Evolutionary conservation across 2,113 vertebrate genomes (phyloP).

Genomic region (Oryzias curvinotus): DNA sequence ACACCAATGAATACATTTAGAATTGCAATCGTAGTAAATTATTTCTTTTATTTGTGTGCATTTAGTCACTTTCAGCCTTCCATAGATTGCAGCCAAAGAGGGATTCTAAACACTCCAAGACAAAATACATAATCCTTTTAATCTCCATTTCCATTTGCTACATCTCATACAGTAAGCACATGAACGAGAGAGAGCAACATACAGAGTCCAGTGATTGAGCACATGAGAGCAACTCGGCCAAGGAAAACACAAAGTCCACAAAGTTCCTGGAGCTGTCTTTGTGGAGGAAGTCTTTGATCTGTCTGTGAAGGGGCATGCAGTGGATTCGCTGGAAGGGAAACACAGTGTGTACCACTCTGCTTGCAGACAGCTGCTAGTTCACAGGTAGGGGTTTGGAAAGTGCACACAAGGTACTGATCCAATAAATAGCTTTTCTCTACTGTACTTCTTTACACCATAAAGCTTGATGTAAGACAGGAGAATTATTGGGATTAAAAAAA

Average conservation of each 20-base stretch:
- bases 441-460: slow-evolving; percentile 54
- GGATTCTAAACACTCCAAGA: slow-evolving; percentile 25
- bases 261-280: slow-evolving; percentile 49
- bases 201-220: slow-evolving; percentile 70
- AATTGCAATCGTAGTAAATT: no score
- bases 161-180: slow-evolving; percentile 72
- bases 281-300: slow-evolving; percentile 58
- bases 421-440: slow-evolving; percentile 54
- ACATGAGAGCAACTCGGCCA: slow-evolving; percentile 56
- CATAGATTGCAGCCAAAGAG: slow-evolving; percentile 22
- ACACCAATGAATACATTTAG: no score
- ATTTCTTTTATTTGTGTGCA: no score
- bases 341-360: slow-evolving; percentile 66
- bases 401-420: slow-evolving; percentile 68
- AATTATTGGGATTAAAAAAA: slow-evolving; percentile 62
- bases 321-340: slow-evolving; percentile 63
- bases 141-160: slow-evolving; percentile 67
- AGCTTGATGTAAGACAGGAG: slow-evolving; percentile 58
- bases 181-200: slow-evolving; percentile 61
- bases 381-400: slow-evolving; percentile 70
- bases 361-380: slow-evolving; percentile 70
- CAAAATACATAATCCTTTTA: slow-evolving; percentile 69
- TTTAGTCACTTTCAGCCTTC: no score
- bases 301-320: slow-evolving; percentile 72
- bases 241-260: slow-evolving; percentile 55